Percentiles rank a stretch among this genome's conserved stretches.
These are phyloP conservation scores for Drosophila putrida DNA, from an alignment of 2,888 invertebrate genomes.

Conservation along the genomic window DNA sequence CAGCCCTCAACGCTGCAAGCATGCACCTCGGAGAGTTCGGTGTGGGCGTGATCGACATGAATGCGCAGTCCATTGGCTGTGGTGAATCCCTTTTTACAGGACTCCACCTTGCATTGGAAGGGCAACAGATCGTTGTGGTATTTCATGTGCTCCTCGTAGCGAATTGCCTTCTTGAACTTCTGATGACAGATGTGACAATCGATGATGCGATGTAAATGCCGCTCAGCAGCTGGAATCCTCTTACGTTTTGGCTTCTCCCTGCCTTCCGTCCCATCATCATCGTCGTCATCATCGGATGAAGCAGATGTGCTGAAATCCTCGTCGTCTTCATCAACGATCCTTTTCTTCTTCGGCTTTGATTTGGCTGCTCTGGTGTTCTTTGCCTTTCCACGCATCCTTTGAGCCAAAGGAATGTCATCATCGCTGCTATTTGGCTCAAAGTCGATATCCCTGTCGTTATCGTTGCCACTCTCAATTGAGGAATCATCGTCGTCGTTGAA, in stretches of 20 bases:
- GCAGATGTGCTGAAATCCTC: slow-evolving; percentile 43
- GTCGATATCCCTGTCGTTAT: slow-evolving; percentile 75
- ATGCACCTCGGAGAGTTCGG: slow-evolving; percentile 79
- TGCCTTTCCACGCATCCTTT: slow-evolving; percentile 59
- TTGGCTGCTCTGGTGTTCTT: slow-evolving; percentile 40
- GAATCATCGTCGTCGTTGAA: slow-evolving; percentile 68
- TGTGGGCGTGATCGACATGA: slow-evolving; percentile 82
- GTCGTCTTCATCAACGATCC: slow-evolving; percentile 41
- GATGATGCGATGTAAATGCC: slow-evolving; percentile 79
- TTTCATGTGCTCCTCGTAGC: slow-evolving; percentile 83
- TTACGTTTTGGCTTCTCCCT: slow-evolving; percentile 69
- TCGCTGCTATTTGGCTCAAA: slow-evolving; percentile 76
- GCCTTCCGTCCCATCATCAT: slow-evolving; percentile 50
- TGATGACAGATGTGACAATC: slow-evolving; percentile 83
- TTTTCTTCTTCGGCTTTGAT: slow-evolving; percentile 42
- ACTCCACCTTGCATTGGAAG: slow-evolving; percentile 81
- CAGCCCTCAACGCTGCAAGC: slow-evolving; percentile 82
- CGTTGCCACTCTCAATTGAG: slow-evolving; percentile 73
- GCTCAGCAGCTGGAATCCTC: slow-evolving; percentile 71
- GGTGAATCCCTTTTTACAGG: slow-evolving; percentile 82
- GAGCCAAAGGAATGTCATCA: slow-evolving; percentile 80
- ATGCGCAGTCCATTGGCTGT: slow-evolving; percentile 80
- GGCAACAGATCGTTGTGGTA: slow-evolving; percentile 83
- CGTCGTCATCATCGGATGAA: slow-evolving; percentile 54
- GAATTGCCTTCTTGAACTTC: slow-evolving; percentile 80